Base-by-base conservation (phyloP, 2,113 vertebrate species). In the Semnornis frantzii region DNA sequence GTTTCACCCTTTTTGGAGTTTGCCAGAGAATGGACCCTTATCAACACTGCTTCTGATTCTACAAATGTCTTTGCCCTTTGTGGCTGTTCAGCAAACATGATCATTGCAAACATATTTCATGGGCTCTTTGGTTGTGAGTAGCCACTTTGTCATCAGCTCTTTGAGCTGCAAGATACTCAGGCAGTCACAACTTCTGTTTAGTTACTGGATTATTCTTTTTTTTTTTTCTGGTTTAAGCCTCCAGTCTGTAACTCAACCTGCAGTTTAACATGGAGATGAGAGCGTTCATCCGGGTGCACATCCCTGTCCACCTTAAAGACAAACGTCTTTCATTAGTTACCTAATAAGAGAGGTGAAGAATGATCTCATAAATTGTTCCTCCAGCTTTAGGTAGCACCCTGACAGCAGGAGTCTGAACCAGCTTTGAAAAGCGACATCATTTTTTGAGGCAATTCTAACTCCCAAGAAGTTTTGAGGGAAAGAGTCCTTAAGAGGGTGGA, bases 1-100 rank as follows among this genome's bases (percentile, higher is more conserved):
- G 19, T 18, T 55, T 74, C 4, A 2, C 6, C 42, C 48, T 74
- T 48, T 15, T 46, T 44, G 62, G 58, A 42, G 19, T 4, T 15
- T 58, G 25, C 54, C 54, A 27, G 58, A 57, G 48, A 44, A 24
- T 0, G 1, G 58, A 31, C 21, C 60, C 25, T 34, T 33, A 5
- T 55, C 39, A 8, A 48, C 60, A 2, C 27, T 12, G 18, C 37
- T 19, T n/a, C 27, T 75, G 16, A 24, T 12, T 57, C 37, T 65
- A 11, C 79, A 48, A 3, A 39, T 2, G 5, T 6, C 60, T 81
- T 9, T 7, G 31, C 2, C 81, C 6, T 23, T 79, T 0, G 0
- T 25, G 60, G 39, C 48, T 63, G 54, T 8, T 54, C 12, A 9
- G 5, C 34, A 25, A 46, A 12, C 30, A n/a, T 0, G 0, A 15